Evolutionary conservation across 1,140 invertebrate species (phyloP), one percentile per base, ranked within the genome.

Genomic region (Halyomorpha halys): DNA sequence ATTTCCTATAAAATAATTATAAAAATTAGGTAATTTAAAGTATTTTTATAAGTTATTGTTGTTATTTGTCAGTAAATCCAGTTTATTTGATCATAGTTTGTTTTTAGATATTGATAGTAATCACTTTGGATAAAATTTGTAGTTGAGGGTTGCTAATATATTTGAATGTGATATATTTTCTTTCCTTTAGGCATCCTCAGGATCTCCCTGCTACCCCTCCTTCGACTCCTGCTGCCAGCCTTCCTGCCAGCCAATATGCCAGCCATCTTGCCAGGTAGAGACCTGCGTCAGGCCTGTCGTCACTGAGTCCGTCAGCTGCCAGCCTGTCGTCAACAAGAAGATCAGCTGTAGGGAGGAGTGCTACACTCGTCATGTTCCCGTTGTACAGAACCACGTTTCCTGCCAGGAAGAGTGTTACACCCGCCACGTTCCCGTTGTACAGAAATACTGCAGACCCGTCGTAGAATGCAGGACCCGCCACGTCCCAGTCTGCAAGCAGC

Each of bases 251-350:
- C 19, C 18, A 19, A 18, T 64, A 56, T 56, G 27, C 47, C 54
- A 60, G 30, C 19, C 65, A 62, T 44, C 60, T 25, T n/a, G 19
- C 62, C 49, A 30, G 27, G 27, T 30, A 30, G 61, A 61, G 49
- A 23, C 27, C 18, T 30, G 45, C 11, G 53, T 62, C 51, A 60
- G 65, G 21, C 65, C 65, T 11, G 65, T 66, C 13, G 60, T 62
- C 53, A 61, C 62, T n/a, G 65, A 66, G 44, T 66, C 49, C 49
- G 25, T 66, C n/a, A 34, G 23, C 30, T 18, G 23, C n/a, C n/a
- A 18, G 25, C 44, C 44, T 14, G 47, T 34, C 27, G 13, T 13
- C 47, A 49, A 30, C n/a, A 34, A 27, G 25, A 21, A 16, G 25
- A 21, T 45, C 47, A 19, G 44, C 44, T 21, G 27, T 18, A 5